Evolutionary conservation across 2,888 invertebrate genomes (phyloP).

Genomic region (Carpatolechia fugitivella): DNA sequence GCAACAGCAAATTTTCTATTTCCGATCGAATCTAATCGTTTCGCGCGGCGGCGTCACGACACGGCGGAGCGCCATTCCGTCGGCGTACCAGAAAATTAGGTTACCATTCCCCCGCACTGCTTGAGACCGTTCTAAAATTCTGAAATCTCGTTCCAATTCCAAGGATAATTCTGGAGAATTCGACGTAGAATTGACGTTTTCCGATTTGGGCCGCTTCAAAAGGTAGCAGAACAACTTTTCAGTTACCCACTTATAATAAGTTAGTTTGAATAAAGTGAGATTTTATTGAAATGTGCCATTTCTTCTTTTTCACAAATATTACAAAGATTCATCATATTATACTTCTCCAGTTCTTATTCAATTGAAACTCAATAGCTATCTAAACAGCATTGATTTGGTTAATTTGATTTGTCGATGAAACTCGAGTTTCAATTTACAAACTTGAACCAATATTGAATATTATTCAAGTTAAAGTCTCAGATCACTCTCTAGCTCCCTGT

Average conservation of each 20-base stretch:
- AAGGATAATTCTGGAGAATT: conserved; percentile 52
- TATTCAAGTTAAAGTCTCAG: too few relatives aligned
- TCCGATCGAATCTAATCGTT: conserved; percentile 58
- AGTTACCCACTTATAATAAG: conserved; percentile 24
- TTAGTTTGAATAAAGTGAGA: conserved; percentile 25
- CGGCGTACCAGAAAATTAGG: conserved; percentile 59
- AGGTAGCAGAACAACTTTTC: conserved; percentile 8
- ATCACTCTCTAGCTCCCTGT: too few relatives aligned
- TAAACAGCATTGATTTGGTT: too few relatives aligned
- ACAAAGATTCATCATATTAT: too few relatives aligned
- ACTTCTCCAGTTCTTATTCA: too few relatives aligned
- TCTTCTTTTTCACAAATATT: too few relatives aligned
- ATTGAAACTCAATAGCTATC: too few relatives aligned
- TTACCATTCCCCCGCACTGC: conserved; percentile 48
- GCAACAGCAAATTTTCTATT: conserved; percentile 60
- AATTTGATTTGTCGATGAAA: too few relatives aligned
- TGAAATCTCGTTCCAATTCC: conserved; percentile 52
- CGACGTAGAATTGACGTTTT: conserved; percentile 45
- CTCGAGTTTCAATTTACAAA: too few relatives aligned
- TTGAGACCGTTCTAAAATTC: conserved; percentile 52
- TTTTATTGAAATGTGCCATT: neutral
- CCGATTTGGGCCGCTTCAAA: conserved; percentile 31
- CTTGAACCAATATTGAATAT: too few relatives aligned
- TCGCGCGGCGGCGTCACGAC: conserved; percentile 36
- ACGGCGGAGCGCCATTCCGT: conserved; percentile 34